Evolutionary conservation across 2,888 invertebrate genomes (phyloP), one percentile per base, ranked within the genome.

Genomic region (Habroteleia sp.): DNA sequence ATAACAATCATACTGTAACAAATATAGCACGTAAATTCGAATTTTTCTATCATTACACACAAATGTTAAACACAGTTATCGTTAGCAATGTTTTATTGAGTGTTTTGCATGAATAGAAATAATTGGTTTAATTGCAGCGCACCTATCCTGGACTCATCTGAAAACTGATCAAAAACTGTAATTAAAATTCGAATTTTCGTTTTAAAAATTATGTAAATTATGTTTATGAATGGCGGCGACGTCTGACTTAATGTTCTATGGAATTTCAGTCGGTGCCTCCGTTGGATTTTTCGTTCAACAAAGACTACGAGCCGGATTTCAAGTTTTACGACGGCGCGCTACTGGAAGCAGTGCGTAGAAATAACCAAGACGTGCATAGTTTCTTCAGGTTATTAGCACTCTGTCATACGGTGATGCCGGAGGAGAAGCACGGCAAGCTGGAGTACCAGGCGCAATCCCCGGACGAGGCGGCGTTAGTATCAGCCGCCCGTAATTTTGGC

Each of bases 351-450:
- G 96, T 98, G 37, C 91, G 91, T 79, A 90, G 92, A 27, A 93
- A 93, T 68, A 93, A 97, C 85, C 89, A 90, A 39, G 92, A 95
- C 84, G 94, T 94, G 31, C 94, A 94, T 86, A 93, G 93, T 84
- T 98, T 98, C 91, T 98, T 98, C 91, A 92, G 95, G 31, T 90
- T 98, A 63, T 91, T 99, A 77, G 96, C 99, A 1, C 91, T 99
- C 23, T 99, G 99, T 88, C 99, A 99, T 88, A 99, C 99, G 1
- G 99, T 99, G 50, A 99, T 99, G 99, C 96, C 98, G 0, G 98
- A 97, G 85, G 93, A 94, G 81, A 95, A 95, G 84, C 93, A 94
- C 80, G 95, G 95, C 83, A 91, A 92, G 82, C 90, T 96, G 75
- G 93, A 94, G 84, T 96, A 96, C 89, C 97, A 96, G 90, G 99